A percentile compares a stretch with the other conserved stretches of the same genome.
Conservation (phyloP, 37 sponge, comb jelly and placozoan species). For the Chondrosia reniformis region DNA sequence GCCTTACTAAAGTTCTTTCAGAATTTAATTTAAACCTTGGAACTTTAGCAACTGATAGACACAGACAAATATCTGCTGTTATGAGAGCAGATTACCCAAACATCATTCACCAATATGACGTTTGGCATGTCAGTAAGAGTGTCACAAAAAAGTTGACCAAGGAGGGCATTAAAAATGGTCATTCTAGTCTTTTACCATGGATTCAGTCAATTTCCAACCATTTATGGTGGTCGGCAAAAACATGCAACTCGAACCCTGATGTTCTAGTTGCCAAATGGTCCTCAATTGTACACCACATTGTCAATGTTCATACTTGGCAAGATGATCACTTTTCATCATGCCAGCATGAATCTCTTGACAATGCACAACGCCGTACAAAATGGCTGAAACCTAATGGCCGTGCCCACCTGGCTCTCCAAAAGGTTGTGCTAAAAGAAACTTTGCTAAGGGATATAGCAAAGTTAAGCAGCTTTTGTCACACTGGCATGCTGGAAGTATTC, state of each 20-base stretch:
- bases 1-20: slow-evolving; percentile 4
- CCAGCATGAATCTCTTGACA: background rate
- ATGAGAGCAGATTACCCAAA: slow-evolving; percentile 18
- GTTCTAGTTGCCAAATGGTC: slow-evolving; percentile 20
- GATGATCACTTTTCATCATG: slow-evolving; percentile 2
- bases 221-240: slow-evolving; percentile 12
- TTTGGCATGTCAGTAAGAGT: slow-evolving; percentile 37
- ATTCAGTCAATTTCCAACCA: slow-evolving; percentile 21
- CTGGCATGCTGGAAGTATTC: slow-evolving; percentile 31
- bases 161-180: background rate
- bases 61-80: background rate
- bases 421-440: background rate
- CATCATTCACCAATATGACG: slow-evolving; percentile 48
- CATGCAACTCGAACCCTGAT: slow-evolving; percentile 23
- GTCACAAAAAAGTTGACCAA: slow-evolving; percentile 13
- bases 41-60: slow-evolving; percentile 14
- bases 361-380: background rate
- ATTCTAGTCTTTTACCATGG: background rate
- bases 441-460: background rate
- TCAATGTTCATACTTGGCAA: slow-evolving; percentile 8
- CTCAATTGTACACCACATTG: slow-evolving; percentile 23
- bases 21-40: background rate
- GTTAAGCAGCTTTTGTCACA: slow-evolving; percentile 14
- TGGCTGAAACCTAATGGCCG: slow-evolving; percentile 7
- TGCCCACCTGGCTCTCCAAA: slow-evolving; percentile 17